Conservation (phyloP, 1,140 invertebrate genomes). For the Penaeus chinensis region DNA sequence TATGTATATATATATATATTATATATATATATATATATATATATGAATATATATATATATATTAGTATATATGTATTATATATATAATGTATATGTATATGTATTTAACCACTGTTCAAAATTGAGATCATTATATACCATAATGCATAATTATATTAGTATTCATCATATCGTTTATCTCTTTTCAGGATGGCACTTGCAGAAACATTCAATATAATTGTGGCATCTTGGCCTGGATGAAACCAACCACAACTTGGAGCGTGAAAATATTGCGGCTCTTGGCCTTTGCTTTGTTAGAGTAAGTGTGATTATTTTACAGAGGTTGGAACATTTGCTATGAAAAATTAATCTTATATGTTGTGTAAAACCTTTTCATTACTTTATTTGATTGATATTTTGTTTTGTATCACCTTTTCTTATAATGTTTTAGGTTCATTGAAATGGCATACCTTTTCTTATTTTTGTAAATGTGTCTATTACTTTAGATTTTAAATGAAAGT, state of each 20-base stretch:
- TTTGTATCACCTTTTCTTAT: no score
- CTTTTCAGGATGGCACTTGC: slow-evolving; percentile 86
- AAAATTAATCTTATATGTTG: background rate
- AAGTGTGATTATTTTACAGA: slow-evolving; percentile 1
- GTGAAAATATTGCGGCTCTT: slow-evolving; percentile 89
- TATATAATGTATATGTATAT: no score
- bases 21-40: no score
- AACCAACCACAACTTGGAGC: slow-evolving; percentile 97
- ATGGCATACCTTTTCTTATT: background rate
- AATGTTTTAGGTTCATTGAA: no score
- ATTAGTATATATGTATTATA: no score
- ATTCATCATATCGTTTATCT: background rate
- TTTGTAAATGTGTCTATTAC: background rate
- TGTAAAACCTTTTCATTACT: background rate
- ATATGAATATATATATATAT: no score
- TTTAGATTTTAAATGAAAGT: background rate
- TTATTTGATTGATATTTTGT: no score
- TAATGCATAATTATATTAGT: no score
- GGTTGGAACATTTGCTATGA: background rate
- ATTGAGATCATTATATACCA: no score
- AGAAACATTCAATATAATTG: slow-evolving; percentile 94
- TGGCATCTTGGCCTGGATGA: slow-evolving; percentile 97
- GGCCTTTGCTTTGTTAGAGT: slow-evolving; percentile 83
- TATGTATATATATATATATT: no score
- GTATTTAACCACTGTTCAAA: no score